These are phyloP conservation scores for Drosophila rufa DNA, from an alignment of 1,140 invertebrate genomes.

Conservation along the genomic window DNA sequence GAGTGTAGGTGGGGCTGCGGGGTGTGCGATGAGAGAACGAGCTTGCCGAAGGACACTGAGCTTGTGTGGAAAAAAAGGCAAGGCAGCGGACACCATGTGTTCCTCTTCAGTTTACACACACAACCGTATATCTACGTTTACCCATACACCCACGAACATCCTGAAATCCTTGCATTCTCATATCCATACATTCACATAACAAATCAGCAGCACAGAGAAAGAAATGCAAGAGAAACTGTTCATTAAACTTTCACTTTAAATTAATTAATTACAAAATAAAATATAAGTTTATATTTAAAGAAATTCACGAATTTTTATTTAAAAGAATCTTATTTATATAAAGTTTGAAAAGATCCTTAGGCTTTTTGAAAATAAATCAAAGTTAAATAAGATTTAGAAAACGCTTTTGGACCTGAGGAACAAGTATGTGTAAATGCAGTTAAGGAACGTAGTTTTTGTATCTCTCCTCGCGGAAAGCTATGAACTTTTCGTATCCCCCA, in stretches of 20 bases:
- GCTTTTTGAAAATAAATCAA: no score
- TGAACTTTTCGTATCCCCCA: rapidly evolving
- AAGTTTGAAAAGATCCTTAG: no score
- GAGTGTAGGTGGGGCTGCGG: slow-evolving; percentile 7
- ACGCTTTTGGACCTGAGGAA: no score
- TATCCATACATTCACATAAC: slow-evolving; percentile 62
- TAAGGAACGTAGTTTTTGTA: no score
- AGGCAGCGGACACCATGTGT: slow-evolving; percentile 64
- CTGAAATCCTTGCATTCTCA: slow-evolving; percentile 28
- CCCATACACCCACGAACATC: slow-evolving; percentile 29
- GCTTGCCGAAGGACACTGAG: slow-evolving; percentile 72
- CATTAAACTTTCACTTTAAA: no score
- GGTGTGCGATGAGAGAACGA: slow-evolving; percentile 42
- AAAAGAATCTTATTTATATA: no score
- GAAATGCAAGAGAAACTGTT: not conserved
- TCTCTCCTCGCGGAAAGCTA: not conserved
- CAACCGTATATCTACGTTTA: slow-evolving; percentile 24
- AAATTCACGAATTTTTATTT: no score
- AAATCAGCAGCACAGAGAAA: slow-evolving; percentile 66
- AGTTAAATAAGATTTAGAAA: no score
- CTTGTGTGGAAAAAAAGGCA: slow-evolving; percentile 49
- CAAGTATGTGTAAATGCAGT: no score
- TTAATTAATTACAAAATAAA: no score
- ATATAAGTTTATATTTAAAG: no score
- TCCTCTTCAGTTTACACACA: slow-evolving; percentile 72